Evolutionary conservation across 1,140 invertebrate species (phyloP).

Genomic region (Atta texana): DNA sequence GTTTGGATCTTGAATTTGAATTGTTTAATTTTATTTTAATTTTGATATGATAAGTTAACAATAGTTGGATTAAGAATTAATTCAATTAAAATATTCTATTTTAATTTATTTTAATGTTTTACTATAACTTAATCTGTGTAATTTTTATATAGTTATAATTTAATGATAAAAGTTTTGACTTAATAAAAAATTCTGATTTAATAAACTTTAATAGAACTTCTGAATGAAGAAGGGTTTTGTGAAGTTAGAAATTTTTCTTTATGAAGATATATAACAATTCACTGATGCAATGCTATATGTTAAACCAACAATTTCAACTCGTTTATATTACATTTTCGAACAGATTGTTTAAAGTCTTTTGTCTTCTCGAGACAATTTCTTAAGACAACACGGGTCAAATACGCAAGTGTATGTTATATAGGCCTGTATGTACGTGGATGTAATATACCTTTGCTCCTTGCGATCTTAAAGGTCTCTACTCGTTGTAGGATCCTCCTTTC

Average conservation of each 20-base stretch:
- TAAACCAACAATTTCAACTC: constrained; percentile 25
- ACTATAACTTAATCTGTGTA: neutral
- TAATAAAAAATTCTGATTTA: neutral
- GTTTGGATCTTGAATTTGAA: neutral
- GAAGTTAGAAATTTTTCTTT: neutral
- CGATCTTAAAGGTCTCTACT: constrained; percentile 79
- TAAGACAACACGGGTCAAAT: constrained; percentile 70
- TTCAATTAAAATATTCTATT: neutral
- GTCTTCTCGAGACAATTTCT: constrained; percentile 55
- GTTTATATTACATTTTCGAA: constrained; percentile 13
- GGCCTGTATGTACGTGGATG: constrained; percentile 61
- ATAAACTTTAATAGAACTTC: neutral
- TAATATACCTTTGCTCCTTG: constrained; percentile 76
- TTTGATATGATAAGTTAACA: neutral
- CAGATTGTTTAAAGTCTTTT: constrained; percentile 30
- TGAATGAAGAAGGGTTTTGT: neutral
- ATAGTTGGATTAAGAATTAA: neutral
- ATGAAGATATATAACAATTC: neutral
- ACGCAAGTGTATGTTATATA: constrained; percentile 54
- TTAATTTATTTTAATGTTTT: neutral
- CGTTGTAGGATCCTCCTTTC: constrained; percentile 80
- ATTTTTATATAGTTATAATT: neutral
- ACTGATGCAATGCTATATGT: neutral
- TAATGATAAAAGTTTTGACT: neutral
- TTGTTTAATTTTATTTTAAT: constrained; percentile 1